Evolutionary conservation across 2,888 invertebrate species (phyloP), one percentile per base, ranked within the genome.

Genomic region (Gastrophysa polygoni): DNA sequence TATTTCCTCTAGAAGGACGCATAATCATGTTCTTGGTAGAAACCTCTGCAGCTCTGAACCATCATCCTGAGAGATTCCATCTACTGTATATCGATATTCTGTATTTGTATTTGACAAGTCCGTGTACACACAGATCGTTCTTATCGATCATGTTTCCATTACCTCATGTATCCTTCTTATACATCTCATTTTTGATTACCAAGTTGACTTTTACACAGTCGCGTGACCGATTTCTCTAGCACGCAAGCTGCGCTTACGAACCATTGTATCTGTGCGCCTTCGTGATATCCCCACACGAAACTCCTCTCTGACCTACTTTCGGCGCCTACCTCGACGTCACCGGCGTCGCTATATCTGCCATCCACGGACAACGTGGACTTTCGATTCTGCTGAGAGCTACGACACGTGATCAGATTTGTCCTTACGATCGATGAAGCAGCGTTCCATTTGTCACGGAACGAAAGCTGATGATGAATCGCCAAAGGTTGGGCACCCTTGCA

Each of bases 281-380:
- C 67, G 65, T 61, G 55, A 60, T 62, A 61, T 70, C 69, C 69
- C 68, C 69, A 70, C 70, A 68, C 50, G 59, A 61, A 72, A 67
- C 62, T 64, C 59, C 38, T 38, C 14, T n/a, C 64, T 72, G 70
- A 71, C 72, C 71, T 67, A 71, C 61, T 70, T 72, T 68, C 70
- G 67, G 63, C 71, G 67, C 71, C 64, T 67, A 63, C 59, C 60
- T 54, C 57, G 49, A 56, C 47, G 29, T 29, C 38, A 38, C 38
- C 14, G 3, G 48, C 56, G 50, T 32, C 46, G 44, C 20, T 21
- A 43, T 50, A 56, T 32, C 32, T 28, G 43, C 57, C 44, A 49
- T 38, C 49, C 18, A 59, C 44, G 51, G 50, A 46, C 44, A 56
- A 56, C 51, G 44, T 46, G 48, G 43, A 24, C 29, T 54, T 54